Evolutionary conservation across 1,140 invertebrate genomes (phyloP).

Genomic region (Sitobion miscanthi): DNA sequence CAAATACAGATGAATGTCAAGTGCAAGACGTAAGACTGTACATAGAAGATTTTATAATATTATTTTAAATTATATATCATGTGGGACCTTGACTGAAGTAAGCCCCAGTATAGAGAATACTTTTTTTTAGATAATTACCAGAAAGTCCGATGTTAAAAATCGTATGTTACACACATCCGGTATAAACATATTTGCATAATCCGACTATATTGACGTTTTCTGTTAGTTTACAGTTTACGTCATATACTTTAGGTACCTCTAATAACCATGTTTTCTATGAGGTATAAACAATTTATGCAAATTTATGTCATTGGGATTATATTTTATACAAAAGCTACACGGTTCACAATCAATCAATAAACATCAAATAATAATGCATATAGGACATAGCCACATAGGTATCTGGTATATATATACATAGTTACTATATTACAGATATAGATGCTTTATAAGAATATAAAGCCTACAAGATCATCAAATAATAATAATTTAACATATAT

Average conservation of each 20-base stretch:
- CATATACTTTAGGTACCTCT: background rate
- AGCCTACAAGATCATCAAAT: background rate
- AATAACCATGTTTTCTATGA: background rate
- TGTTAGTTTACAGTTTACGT: background rate
- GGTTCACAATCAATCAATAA: background rate
- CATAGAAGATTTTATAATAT: background rate
- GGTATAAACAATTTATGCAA: background rate
- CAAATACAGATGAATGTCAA: background rate
- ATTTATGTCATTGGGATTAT: background rate
- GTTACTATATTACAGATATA: background rate
- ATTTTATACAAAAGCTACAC: background rate
- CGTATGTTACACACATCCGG: background rate
- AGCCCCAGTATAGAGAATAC: background rate
- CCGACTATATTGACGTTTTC: background rate
- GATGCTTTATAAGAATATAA: too few relatives aligned
- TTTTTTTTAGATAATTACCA: background rate
- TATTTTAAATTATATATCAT: constrained; percentile 20
- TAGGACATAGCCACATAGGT: too few relatives aligned
- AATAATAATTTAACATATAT: background rate
- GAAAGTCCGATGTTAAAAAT: background rate
- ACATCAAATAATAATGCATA: background rate
- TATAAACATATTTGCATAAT: background rate
- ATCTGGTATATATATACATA: too few relatives aligned
- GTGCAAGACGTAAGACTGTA: background rate
- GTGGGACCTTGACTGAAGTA: background rate